A percentile compares a stretch with the other conserved stretches of the same genome.
Conservation (phyloP, 2,888 invertebrate species). For the Phyto melanocephala region DNA sequence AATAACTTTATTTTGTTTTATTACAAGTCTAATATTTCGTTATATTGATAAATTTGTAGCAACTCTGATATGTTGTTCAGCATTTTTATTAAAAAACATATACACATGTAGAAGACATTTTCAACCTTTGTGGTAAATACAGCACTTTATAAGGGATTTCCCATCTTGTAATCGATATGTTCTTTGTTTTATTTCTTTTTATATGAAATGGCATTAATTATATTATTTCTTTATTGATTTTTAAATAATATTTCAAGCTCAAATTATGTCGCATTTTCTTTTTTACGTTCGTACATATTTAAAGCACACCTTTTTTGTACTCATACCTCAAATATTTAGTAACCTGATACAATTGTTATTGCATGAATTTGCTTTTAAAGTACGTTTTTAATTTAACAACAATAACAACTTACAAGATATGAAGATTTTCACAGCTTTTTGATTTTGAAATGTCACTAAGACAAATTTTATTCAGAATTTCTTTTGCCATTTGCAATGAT, state of each 20-base stretch:
- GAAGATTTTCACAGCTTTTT: conserved; percentile 92
- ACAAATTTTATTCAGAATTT: conserved; percentile 91
- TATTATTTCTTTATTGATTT: too few species aligned
- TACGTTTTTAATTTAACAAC: neutral
- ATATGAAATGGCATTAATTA: too few species aligned
- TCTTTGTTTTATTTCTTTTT: neutral
- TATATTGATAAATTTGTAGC: too few species aligned
- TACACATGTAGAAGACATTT: neutral
- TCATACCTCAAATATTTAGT: conserved; percentile 23
- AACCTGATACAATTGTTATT: conserved; percentile 30
- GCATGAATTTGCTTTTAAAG: neutral
- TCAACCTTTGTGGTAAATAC: neutral
- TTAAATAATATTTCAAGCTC: too few species aligned
- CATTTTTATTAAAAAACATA: neutral
- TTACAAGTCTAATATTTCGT: neutral
- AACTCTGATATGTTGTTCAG: neutral
- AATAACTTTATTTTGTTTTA: neutral
- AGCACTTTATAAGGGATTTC: neutral
- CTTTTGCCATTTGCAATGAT: conserved; percentile 88
- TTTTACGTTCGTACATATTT: neutral
- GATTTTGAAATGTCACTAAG: conserved; percentile 91
- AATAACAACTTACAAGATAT: conserved; percentile 83
- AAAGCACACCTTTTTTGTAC: conserved; percentile 46
- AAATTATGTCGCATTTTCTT: neutral
- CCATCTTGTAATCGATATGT: neutral